Percentiles rank a stretch among this genome's conserved stretches.
phyloP scores from a whole-genome alignment of 2,888 invertebrate species.

The Ennomos erosarius region DNA sequence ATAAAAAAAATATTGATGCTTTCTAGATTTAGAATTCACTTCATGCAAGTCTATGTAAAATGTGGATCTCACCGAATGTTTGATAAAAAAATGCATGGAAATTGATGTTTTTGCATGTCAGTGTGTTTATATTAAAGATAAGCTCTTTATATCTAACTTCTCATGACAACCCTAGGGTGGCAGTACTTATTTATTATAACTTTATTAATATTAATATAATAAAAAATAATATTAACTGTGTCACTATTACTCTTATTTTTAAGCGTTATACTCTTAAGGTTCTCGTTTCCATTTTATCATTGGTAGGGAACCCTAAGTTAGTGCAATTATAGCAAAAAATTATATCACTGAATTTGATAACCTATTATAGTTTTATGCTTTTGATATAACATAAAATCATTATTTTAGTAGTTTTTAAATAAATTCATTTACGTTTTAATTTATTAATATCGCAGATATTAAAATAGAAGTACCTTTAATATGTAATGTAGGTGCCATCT shows the following conservation, averaged over 20 bases:
- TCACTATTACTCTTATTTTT: slow-evolving; percentile 33
- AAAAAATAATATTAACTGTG: slow-evolving; percentile 5
- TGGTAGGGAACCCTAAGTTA: slow-evolving; percentile 28
- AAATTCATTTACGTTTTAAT: slow-evolving; percentile 6
- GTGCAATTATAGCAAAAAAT: slow-evolving; percentile 38
- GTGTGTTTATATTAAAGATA: slow-evolving; percentile 26
- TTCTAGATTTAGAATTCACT: slow-evolving; percentile 24
- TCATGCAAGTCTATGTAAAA: slow-evolving; percentile 29
- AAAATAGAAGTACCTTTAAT: too few relatives aligned
- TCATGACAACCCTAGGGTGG: slow-evolving; percentile 50
- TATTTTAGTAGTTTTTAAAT: slow-evolving; percentile 15
- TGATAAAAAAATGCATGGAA: slow-evolving; percentile 33
- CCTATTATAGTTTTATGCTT: slow-evolving; percentile 24
- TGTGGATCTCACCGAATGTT: slow-evolving; percentile 38
- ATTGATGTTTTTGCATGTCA: slow-evolving; percentile 32
- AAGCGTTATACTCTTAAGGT: slow-evolving; percentile 29
- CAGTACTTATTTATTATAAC: slow-evolving; percentile 49
- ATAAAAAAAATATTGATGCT: slow-evolving; percentile 25
- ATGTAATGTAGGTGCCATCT: slow-evolving; percentile 27
- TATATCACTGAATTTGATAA: slow-evolving; percentile 34
- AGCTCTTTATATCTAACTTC: slow-evolving; percentile 34
- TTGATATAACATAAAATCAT: slow-evolving; percentile 10
- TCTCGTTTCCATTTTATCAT: slow-evolving; percentile 11
- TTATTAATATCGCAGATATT: too few relatives aligned
- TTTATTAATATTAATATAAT: slow-evolving; percentile 26